Conservation (phyloP, 2,888 invertebrate genomes). For the Drosophila lutescens region DNA sequence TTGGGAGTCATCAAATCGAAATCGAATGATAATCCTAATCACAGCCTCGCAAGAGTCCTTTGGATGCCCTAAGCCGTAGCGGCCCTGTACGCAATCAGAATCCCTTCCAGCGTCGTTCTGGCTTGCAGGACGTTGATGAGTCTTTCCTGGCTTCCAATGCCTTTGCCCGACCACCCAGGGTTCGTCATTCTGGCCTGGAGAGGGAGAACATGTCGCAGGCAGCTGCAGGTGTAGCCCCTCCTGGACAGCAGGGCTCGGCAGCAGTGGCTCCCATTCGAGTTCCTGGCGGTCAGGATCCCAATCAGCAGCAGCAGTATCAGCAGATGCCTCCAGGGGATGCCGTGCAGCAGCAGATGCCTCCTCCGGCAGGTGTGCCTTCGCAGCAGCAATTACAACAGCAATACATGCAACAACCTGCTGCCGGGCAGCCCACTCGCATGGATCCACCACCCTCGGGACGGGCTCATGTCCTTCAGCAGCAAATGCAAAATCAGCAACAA, state of each 20-base stretch:
- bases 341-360: slow-evolving; percentile 30
- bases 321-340: slow-evolving; percentile 11
- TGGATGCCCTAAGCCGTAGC: slow-evolving; percentile 81
- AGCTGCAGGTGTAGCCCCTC: not conserved
- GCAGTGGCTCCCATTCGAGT: slow-evolving; percentile 45
- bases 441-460: slow-evolving; percentile 54
- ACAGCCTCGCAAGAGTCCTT: slow-evolving; percentile 77
- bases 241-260: slow-evolving; percentile 19
- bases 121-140: slow-evolving; percentile 81
- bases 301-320: slow-evolving; percentile 27
- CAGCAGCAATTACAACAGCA: slow-evolving; percentile 52
- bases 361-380: slow-evolving; percentile 28
- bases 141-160: slow-evolving; percentile 72
- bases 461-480: slow-evolving; percentile 52
- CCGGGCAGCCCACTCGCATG: slow-evolving; percentile 60
- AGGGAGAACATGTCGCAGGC: slow-evolving; percentile 18
- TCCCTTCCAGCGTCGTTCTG: slow-evolving; percentile 77
- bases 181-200: slow-evolving; percentile 59
- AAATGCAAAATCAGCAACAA: slow-evolving; percentile 29
- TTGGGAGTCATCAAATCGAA: too few relatives aligned
- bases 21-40: not conserved
- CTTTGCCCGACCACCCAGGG: slow-evolving; percentile 69
- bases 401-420: slow-evolving; percentile 56
- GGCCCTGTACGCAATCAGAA: slow-evolving; percentile 55
- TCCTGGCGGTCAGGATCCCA: slow-evolving; percentile 56